phyloP scores from a whole-genome alignment of 2,113 vertebrate species.

The Mastomys natalensis region DNA sequence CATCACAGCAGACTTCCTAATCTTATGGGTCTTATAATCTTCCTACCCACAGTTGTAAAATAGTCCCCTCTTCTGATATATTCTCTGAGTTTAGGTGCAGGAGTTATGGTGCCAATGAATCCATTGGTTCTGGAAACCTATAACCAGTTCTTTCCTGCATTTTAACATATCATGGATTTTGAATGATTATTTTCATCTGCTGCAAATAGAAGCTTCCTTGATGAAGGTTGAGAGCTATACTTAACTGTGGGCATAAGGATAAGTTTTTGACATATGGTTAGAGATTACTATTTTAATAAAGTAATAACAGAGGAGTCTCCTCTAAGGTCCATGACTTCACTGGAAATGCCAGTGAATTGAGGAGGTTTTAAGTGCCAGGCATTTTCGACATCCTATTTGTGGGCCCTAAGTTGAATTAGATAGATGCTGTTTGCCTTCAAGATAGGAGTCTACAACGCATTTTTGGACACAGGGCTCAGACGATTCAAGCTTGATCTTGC shows the following conservation, averaged over 20 bases:
- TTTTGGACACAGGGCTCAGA: background rate
- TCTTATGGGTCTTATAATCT: background rate
- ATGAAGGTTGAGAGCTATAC: background rate
- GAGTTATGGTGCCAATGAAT: background rate
- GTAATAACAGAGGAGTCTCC: background rate
- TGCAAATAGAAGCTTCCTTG: background rate
- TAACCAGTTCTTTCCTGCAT: background rate
- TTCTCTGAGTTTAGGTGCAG: background rate
- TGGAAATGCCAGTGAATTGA: background rate
- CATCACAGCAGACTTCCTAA: background rate
- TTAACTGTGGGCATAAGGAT: background rate
- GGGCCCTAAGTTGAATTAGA: background rate
- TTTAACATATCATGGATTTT: background rate
- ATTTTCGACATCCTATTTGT: background rate
- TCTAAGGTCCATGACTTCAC: background rate
- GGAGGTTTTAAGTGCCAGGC: background rate
- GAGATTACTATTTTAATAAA: background rate
- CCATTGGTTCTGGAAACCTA: background rate
- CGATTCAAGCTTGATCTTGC: background rate
- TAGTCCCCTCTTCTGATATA: background rate
- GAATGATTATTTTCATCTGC: background rate
- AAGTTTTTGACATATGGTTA: background rate
- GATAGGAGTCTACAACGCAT: background rate
- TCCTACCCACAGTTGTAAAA: background rate
- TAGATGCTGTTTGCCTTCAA: background rate